These are phyloP conservation scores for Physeter macrocephalus DNA, from an alignment of 2,113 vertebrate species.

Conservation along the genomic window DNA sequence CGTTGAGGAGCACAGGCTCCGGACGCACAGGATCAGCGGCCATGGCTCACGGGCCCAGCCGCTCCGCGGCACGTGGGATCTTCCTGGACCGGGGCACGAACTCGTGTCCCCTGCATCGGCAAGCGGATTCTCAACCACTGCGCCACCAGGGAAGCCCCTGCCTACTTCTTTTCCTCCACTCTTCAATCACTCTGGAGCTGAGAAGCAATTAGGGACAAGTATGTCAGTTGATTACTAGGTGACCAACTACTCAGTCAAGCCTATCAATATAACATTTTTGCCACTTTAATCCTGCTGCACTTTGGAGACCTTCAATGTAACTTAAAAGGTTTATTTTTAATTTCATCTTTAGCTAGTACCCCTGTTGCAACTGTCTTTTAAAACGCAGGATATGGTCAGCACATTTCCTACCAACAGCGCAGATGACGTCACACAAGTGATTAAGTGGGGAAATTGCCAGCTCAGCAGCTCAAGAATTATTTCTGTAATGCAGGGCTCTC, in stretches of 20 bases:
- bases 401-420: constrained; percentile 73
- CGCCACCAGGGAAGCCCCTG: no score
- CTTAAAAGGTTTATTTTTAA: constrained; percentile 71
- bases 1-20: no score
- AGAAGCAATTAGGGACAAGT: neutral
- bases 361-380: constrained; percentile 71
- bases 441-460: constrained; percentile 73
- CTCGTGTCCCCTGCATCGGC: no score
- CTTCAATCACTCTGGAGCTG: neutral
- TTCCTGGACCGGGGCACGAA: no score
- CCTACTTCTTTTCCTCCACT: neutral
- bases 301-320: constrained; percentile 60
- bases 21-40: no score
- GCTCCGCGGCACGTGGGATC: no score
- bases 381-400: constrained; percentile 79
- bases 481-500: constrained; percentile 39
- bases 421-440: constrained; percentile 70
- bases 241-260: constrained; percentile 17
- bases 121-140: no score
- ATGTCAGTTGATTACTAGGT: neutral
- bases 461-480: constrained; percentile 78
- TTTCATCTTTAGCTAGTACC: constrained; percentile 68
- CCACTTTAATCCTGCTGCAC: constrained; percentile 52
- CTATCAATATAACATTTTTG: constrained; percentile 20
- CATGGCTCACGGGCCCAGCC: no score